Evolutionary conservation across 2,888 invertebrate genomes (phyloP), one percentile per base, ranked within the genome.

Genomic region (Scotopteryx bipunctaria): DNA sequence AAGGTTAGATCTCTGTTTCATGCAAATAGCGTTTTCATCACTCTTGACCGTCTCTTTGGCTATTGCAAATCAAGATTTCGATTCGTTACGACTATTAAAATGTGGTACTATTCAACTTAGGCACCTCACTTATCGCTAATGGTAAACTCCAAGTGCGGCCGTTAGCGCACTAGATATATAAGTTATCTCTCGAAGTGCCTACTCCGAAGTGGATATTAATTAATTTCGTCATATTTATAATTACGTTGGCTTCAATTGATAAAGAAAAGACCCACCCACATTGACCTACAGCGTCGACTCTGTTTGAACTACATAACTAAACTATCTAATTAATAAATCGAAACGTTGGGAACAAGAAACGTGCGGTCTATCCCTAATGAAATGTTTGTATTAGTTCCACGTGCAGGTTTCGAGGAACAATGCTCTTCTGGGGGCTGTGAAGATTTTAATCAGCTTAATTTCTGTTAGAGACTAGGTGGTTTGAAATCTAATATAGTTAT

Each of bases 181-280:
- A 32, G n/a, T 40, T 35, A 41, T 40, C 33, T 27, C 21, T 37
- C 5, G 15, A 35, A 17, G 11, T 36, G 27, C n/a, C 25, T 13
- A n/a, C 25, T 44, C 13, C 5, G 25, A 8, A 35, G 15, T 35
- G 19, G 32, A 14, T 23, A 32, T 40, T 32, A 35, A 47, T 35
- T 47, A 47, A 41, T 47, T 41, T 41, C 33, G 33, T 47, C 40
- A 47, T 32, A 36, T 3, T 8, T 27, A 29, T 17, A 11, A 36
- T 27, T 14, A 31, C n/a, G 16, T 21, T 46, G 9, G 29, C 23
- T 32, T 27, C 13, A 25, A n/a, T 31, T 46, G 38, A 46, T 38
- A 38, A 32, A 19, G 16, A 27, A 16, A 33, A 44, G 45, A 38
- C 45, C 45, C 45, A 31, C 45, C 45, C 36, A 37, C 45, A 38